Conservation (phyloP, 53 echinoderm and acorn worm genomes). For the Stichopus horrens region DNA sequence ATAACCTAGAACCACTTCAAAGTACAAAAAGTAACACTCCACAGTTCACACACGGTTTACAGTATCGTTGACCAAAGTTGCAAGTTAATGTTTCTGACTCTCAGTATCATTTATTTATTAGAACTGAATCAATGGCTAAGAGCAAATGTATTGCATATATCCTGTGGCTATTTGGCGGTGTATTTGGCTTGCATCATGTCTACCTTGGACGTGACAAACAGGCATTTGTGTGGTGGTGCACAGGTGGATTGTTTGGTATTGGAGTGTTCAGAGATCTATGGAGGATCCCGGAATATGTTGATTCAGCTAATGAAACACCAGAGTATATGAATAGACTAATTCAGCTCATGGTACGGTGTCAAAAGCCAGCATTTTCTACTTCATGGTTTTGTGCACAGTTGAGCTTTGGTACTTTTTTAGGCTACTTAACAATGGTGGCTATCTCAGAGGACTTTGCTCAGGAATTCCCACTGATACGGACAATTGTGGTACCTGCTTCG, state of each 20-base stretch:
- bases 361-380: slow-evolving; percentile 64
- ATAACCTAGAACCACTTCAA: too few relatives aligned
- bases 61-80: too few relatives aligned
- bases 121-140: slow-evolving; percentile 44
- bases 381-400: slow-evolving; percentile 71
- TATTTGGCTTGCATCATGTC: slow-evolving; percentile 85
- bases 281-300: slow-evolving; percentile 71
- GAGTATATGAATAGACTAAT: slow-evolving; percentile 61
- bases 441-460: slow-evolving; percentile 65
- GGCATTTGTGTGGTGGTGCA: slow-evolving; percentile 95
- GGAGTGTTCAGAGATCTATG: slow-evolving; percentile 80
- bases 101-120: neutral
- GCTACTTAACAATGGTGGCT: slow-evolving; percentile 59
- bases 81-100: too few relatives aligned
- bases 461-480: slow-evolving; percentile 47
- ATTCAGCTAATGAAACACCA: slow-evolving; percentile 63
- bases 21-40: too few relatives aligned
- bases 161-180: slow-evolving; percentile 77
- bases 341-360: slow-evolving; percentile 49
- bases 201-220: slow-evolving; percentile 92
- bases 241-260: slow-evolving; percentile 76
- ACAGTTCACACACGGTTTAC: too few relatives aligned
- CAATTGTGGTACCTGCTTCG: slow-evolving; percentile 58
- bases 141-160: slow-evolving; percentile 67
- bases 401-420: slow-evolving; percentile 71